Conservation (phyloP, 2,113 vertebrate genomes). For the Ibidorhyncha struthersii region DNA sequence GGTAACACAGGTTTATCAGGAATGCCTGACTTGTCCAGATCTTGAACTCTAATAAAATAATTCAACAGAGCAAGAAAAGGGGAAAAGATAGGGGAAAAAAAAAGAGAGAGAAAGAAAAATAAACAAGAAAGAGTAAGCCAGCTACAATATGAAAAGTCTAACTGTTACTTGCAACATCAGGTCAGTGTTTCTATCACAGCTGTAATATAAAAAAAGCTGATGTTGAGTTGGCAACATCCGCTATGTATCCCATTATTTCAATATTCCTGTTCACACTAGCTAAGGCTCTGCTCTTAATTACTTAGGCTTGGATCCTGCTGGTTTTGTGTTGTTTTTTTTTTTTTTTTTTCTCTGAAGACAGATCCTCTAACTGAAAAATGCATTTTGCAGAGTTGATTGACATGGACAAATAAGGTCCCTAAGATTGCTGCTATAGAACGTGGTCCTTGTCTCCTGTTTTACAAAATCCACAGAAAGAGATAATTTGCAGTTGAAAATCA, state of each 20-base stretch:
- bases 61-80: background rate
- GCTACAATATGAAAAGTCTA: background rate
- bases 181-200: slow-evolving; percentile 22
- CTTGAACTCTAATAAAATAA: slow-evolving; percentile 20
- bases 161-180: background rate
- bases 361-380: background rate
- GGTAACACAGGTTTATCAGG: slow-evolving; percentile 24
- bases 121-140: background rate
- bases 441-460: background rate
- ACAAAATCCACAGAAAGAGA: background rate
- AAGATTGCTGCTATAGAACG: background rate
- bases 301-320: slow-evolving; percentile 8
- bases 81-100: background rate
- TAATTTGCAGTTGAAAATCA: background rate
- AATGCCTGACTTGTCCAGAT: slow-evolving; percentile 9
- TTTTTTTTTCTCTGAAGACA: background rate
- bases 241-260: background rate
- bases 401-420: background rate
- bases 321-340: background rate
- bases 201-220: slow-evolving; percentile 20
- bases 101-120: background rate
- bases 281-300: slow-evolving; percentile 24
- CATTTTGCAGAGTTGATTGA: background rate
- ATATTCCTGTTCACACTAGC: background rate
- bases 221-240: slow-evolving; percentile 24